These are phyloP conservation scores for Ridgeia piscesae DNA, from an alignment of 1,140 invertebrate genomes.

Conservation along the genomic window DNA sequence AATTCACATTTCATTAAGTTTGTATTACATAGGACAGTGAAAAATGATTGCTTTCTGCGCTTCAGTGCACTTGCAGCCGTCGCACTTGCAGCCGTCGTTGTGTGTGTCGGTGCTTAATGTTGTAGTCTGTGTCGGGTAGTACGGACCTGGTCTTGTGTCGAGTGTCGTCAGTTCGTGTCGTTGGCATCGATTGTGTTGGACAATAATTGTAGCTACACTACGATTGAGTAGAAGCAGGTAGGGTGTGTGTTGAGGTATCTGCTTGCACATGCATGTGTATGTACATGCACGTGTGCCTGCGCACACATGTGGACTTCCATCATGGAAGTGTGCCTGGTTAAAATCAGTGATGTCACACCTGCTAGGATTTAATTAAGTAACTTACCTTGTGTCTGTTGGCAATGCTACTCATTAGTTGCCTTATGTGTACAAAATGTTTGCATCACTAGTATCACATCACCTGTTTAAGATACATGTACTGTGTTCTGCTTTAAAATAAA, in stretches of 20 bases:
- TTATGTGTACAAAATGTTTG: not conserved
- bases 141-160: not conserved
- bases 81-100: not conserved
- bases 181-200: not conserved
- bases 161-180: not conserved
- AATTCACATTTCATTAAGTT: not conserved
- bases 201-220: too few species aligned
- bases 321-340: too few species aligned
- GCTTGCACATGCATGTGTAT: not conserved
- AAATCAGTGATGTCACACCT: too few species aligned
- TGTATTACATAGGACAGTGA: not conserved
- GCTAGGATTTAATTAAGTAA: not conserved
- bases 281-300: not conserved
- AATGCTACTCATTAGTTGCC: not conserved
- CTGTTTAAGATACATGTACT: not conserved
- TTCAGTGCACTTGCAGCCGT: not conserved
- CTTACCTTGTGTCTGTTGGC: not conserved
- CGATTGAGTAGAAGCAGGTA: not conserved
- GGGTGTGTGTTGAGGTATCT: not conserved
- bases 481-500: not conserved
- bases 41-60: slow-evolving; percentile 1
- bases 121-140: not conserved
- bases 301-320: too few species aligned
- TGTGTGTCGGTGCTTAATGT: not conserved
- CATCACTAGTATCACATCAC: not conserved